Percentiles rank a stretch among this genome's conserved stretches.
phyloP scores from a whole-genome alignment of 2,797 vertebrate genomes.

The Thripadectes ignobilis region DNA sequence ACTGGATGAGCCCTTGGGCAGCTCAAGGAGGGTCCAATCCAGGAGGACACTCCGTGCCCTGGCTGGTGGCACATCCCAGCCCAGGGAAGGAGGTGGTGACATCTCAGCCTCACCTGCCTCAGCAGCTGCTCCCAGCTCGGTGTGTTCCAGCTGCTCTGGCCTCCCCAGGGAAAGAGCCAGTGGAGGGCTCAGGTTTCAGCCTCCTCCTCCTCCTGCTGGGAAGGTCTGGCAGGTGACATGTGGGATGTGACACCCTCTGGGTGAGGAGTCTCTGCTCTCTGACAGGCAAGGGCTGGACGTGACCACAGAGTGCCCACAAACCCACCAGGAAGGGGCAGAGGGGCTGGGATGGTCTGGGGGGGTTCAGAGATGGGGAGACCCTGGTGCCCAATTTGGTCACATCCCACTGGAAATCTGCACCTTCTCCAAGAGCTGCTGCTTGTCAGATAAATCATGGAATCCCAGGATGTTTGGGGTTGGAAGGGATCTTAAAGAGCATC shows the following conservation, averaged over 20 bases:
- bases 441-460: background rate
- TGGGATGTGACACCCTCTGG: background rate
- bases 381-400: background rate
- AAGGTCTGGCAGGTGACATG: background rate
- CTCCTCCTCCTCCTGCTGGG: background rate
- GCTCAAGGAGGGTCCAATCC: background rate
- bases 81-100: background rate
- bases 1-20: background rate
- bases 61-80: background rate
- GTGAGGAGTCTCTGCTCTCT: background rate
- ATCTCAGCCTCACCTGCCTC: background rate
- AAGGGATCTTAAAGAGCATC: background rate
- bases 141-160: background rate
- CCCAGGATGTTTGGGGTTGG: background rate
- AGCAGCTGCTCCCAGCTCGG: background rate
- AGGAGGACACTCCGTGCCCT: rapidly evolving
- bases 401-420: background rate
- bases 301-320: background rate
- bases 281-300: rapidly evolving
- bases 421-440: background rate
- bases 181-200: background rate
- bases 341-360: background rate
- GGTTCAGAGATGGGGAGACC: rapidly evolving
- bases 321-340: background rate
- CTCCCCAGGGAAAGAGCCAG: background rate